These are phyloP conservation scores for Axea sp. DNA, from an alignment of 2,888 invertebrate genomes.

Conservation along the genomic window DNA sequence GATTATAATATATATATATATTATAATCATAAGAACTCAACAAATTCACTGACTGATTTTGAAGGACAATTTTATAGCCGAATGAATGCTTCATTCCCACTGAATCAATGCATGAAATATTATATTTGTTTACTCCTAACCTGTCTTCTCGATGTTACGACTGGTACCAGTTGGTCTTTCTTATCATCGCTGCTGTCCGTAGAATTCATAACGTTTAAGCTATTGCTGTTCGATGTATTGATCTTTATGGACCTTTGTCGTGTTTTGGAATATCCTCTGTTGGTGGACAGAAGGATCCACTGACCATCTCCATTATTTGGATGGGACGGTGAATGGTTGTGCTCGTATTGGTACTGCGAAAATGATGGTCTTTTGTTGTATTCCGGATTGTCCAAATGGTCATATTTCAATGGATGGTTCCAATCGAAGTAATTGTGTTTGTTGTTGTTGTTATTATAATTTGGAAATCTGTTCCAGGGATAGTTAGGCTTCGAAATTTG, in stretches of 20 bases:
- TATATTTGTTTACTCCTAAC: slow-evolving; percentile 67
- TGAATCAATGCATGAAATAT: too few species aligned
- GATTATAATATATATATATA: too few species aligned
- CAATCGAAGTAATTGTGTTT: slow-evolving; percentile 65
- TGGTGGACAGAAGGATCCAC: slow-evolving; percentile 88
- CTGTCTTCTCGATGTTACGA: slow-evolving; percentile 78
- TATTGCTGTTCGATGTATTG: slow-evolving; percentile 65
- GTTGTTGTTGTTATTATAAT: slow-evolving; percentile 63
- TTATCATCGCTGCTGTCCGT: slow-evolving; percentile 46
- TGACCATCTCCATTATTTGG: slow-evolving; percentile 86
- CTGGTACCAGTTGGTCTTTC: slow-evolving; percentile 62
- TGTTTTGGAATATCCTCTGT: slow-evolving; percentile 84
- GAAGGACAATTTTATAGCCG: too few species aligned
- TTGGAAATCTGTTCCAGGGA: slow-evolving; percentile 65
- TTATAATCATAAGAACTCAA: too few species aligned
- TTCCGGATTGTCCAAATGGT: slow-evolving; percentile 61
- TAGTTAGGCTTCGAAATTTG: slow-evolving; percentile 65
- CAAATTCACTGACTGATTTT: too few species aligned
- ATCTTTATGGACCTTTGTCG: slow-evolving; percentile 78
- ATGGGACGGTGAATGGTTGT: slow-evolving; percentile 81
- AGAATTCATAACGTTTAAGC: slow-evolving; percentile 27
- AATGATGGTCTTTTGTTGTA: slow-evolving; percentile 73
- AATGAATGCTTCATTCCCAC: too few species aligned
- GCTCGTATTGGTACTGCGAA: slow-evolving; percentile 79
- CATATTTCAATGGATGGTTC: slow-evolving; percentile 70